Base-by-base conservation (phyloP, 1,140 invertebrate species). In the Macrocentrus cingulum region DNA sequence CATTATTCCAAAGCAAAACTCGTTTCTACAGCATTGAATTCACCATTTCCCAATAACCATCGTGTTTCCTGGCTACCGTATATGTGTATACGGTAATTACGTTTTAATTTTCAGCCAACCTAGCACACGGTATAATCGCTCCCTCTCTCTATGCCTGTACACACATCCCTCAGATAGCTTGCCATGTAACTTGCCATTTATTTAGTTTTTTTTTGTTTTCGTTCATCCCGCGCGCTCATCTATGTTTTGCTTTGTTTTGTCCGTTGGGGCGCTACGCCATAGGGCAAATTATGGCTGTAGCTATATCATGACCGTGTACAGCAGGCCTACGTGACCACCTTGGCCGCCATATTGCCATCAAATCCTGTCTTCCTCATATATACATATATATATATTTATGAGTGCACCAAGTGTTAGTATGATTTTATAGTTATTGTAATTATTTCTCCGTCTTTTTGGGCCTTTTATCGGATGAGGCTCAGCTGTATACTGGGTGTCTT, bases 41-140 rank as follows among this genome's bases (percentile, higher is more conserved):
- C 20, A 39, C 19, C 7, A 59, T 68, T 69, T 65, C 60, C 45
- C 61, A 68, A 68, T 63, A 68, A 63, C 59, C 34, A 49, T 55
- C 48, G 42, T 56, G 48, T 63, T 58, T 60, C 57, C 58, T 54
- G 20, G 20, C 46, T 50, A 42, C 25, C 59, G 56, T 54, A 39
- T 56, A 51, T 11, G 29, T 41, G n/a, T n/a, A 23, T 8, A 46
- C 55, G 46, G 44, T 57, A 65, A 65, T 68, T 65, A 66, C 49
- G 32, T 59, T 62, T 59, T 62, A 65, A 66, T 68, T 69, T 59
- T 54, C 62, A 48, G 56, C 8, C 37, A 62, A 58, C 60, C 62
- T 64, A 46, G 39, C 39, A 42, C 25, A 15, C 16, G 1, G 16
- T 52, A 23, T 11, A 25, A 23, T 18, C 44, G 22, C 18, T n/a